Percentiles rank a stretch among this genome's conserved stretches.
phyloP scores from a whole-genome alignment of 2,797 vertebrate species.

The Anniella stebbinsi region DNA sequence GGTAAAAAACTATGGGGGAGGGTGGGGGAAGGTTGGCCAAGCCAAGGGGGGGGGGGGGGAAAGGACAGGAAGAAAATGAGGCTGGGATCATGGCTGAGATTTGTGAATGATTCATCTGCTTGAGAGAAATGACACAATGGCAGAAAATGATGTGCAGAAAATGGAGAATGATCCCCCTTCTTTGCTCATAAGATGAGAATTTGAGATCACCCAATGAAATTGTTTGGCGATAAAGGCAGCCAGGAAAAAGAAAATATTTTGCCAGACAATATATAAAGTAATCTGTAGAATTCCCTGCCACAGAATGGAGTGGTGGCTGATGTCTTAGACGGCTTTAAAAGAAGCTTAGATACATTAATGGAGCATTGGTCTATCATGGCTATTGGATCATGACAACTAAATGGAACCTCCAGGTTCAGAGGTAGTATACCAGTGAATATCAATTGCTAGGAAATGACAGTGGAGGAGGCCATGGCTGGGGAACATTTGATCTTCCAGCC shows the following conservation, averaged over 20 bases:
- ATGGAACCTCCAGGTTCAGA: not conserved
- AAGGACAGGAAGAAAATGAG: not conserved
- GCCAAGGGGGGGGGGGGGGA: not conserved
- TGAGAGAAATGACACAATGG: not conserved
- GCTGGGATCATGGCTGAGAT: not conserved
- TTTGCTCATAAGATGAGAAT: not conserved
- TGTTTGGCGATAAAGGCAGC: not conserved
- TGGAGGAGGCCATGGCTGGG: not conserved
- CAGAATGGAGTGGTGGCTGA: too few species aligned
- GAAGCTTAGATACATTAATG: too few species aligned
- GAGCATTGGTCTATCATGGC: not conserved
- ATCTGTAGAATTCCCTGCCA: not conserved
- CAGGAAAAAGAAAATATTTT: not conserved
- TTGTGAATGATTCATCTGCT: not conserved
- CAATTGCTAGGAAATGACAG: not conserved
- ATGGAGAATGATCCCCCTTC: fast-evolving
- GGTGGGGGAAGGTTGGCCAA: not conserved
- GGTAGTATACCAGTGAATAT: not conserved
- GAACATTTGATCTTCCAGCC: not conserved
- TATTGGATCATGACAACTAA: not conserved
- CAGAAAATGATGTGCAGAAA: not conserved
- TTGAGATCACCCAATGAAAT: not conserved
- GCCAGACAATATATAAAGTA: not conserved
- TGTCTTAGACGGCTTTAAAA: too few species aligned
- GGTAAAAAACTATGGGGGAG: not conserved